These are phyloP conservation scores for Noctua janthe DNA, from an alignment of 2,888 invertebrate genomes.

Conservation along the genomic window DNA sequence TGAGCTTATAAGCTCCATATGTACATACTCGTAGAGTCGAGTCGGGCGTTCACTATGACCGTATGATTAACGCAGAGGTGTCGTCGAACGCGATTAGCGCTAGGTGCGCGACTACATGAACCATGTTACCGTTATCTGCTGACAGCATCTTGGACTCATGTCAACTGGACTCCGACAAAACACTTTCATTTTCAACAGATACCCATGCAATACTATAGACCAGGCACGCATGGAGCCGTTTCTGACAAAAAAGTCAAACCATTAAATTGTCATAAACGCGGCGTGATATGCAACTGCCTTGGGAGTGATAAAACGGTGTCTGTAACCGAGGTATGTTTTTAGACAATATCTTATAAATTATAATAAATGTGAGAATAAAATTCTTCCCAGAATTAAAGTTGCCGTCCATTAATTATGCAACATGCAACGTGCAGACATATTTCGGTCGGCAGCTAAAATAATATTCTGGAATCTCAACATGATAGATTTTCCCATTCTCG, in stretches of 20 bases:
- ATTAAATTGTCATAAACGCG: not conserved
- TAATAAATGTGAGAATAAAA: conserved; percentile 59
- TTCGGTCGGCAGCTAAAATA: conserved; percentile 81
- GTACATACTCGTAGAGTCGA: conserved; percentile 66
- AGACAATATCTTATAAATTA: conserved; percentile 20
- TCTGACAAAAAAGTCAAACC: not conserved
- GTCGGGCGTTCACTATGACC: conserved; percentile 44
- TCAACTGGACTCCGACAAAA: conserved; percentile 83
- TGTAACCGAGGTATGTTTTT: conserved; percentile 11
- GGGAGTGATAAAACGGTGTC: not conserved
- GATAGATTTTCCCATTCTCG: conserved; percentile 73
- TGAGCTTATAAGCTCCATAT: conserved; percentile 75
- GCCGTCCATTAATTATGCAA: conserved; percentile 75
- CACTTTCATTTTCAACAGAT: conserved; percentile 81
- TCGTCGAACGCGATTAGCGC: conserved; percentile 77
- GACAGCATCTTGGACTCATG: conserved; percentile 88
- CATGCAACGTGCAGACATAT: conserved; percentile 74
- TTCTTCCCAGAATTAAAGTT: conserved; percentile 73
- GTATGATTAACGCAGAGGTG: conserved; percentile 80
- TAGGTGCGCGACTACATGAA: conserved; percentile 77
- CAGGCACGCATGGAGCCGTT: not conserved
- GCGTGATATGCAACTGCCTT: conserved; percentile 2
- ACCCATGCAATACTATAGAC: conserved; percentile 6
- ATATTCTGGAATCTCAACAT: conserved; percentile 73
- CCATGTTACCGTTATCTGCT: conserved; percentile 86